Evolutionary conservation across 2,113 vertebrate genomes (phyloP), one percentile per base, ranked within the genome.

Genomic region (Psilopogon haemacephalus): DNA sequence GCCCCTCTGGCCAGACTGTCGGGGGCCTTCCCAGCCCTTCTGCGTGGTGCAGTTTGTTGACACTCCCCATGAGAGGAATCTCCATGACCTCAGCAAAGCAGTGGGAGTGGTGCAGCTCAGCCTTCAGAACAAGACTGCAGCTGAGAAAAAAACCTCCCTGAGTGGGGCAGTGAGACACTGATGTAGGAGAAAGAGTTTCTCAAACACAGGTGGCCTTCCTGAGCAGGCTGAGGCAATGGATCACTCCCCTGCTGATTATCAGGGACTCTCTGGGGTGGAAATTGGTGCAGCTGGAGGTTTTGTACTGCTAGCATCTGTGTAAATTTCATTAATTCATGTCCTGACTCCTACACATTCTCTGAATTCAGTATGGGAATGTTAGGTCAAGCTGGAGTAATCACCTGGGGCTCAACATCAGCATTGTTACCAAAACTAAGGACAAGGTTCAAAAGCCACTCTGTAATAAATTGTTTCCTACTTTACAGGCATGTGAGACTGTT

Each of bases 211-310:
- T 48, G 35, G 12, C 28, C 67, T 84, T 87, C 30, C 23, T 0
- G 2, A 71, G 24, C 1, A 0, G 58, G 4, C 24, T 5, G 1
- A 13, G 27, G 6, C 3, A 0, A 17, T 1, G 4, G 40, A 64
- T 67, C 26, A 3, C 52, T 93, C 15, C 75, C 30, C 35, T 75
- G 50, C n/a, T 82, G 46, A 8, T 68, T 65, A 46, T 48, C n/a
- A 50, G 26, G 12, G 28, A 64, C 15, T 35, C 55, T 58, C 17
- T 35, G 38, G 65, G 21, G 54, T 64, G 38, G 64, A 80, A 77
- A 92, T n/a, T 33, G 54, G 84, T 48, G 42, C 64, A 90, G 37
- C 7, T 82, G 86, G 46, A 90, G 7, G 20, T 52, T 92, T 65
- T 89, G 18, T 33, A 35, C 79, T 93, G 84, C 32, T 69, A 84